Base-by-base conservation (phyloP, 2,888 invertebrate genomes). In the Eupithecia dodoneata region DNA sequence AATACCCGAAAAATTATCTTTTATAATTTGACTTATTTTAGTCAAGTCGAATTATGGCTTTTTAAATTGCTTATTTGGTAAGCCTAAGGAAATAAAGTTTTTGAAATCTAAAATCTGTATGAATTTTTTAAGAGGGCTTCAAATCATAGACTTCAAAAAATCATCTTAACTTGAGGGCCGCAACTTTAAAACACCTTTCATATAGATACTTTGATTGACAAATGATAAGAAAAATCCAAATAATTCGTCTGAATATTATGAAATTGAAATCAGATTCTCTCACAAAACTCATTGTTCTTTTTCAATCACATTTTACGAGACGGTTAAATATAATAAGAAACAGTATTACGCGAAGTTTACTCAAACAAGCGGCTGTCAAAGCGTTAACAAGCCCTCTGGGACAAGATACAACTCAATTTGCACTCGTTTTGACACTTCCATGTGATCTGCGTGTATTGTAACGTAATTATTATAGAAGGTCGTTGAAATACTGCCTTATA, bases 341-440 rank as follows among this genome's bases (percentile, higher is more conserved):
- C 42, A 7, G 3, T 41, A 5, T 65, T 65, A 41, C n/a, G 67
- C 67, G 44, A 69, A n/a, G 45, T 44, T 30, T 69, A 69, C 45
- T 44, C n/a, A 73, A 72, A 72, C 70, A 75, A 65, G 71, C 30
- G 47, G 44, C 47, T 63, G 72, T 74, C 49, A 69, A 73, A 63
- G 52, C 74, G 72, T 76, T 80, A 75, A 73, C 74, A 69, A 75
- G 71, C 41, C 42, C 52, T 42, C 41, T 15, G 66, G 52, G 78
- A 81, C 83, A 75, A 80, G 79, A 79, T 82, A 49, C 78, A 85
- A 85, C 82, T 85, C 70, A 79, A 83, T 78, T 80, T 65, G 18
- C 76, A 76, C 74, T 67, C 41, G 73, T 73, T 78, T 75, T 73
- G 71, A 73, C 75, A 78, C 77, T 13, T 75, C 2, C 15, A 49